A percentile compares a stretch with the other conserved stretches of the same genome.
phyloP scores from a whole-genome alignment of 1,140 invertebrate species.

The Copidosoma floridanum region DNA sequence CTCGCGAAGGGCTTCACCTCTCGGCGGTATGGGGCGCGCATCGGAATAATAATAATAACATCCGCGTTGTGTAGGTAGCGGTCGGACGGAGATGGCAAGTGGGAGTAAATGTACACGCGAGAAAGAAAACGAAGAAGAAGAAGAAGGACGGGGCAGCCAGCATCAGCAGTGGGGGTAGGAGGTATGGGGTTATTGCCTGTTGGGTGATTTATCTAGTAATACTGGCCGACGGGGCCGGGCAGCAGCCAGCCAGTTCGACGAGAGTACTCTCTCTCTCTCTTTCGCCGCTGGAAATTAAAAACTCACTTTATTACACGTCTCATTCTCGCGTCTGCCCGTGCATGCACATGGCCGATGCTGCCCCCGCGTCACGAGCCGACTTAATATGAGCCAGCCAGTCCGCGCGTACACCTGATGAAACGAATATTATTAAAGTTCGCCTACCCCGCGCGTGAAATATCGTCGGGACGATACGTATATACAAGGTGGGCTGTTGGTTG shows the following conservation, averaged over 20 bases:
- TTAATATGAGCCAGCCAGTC: conserved; percentile 51
- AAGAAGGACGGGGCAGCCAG: not conserved
- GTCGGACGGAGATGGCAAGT: too few species aligned
- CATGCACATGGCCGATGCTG: conserved; percentile 18
- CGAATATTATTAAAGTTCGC: conserved; percentile 59
- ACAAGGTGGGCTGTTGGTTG: too few species aligned
- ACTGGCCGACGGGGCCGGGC: conserved; percentile 52
- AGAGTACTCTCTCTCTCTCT: too few species aligned
- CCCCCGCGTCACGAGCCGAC: conserved; percentile 33
- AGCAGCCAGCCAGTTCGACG: too few species aligned
- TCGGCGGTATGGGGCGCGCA: conserved; percentile 21
- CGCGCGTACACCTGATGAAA: conserved; percentile 52
- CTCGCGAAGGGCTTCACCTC: conserved; percentile 16
- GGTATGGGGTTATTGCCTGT: conserved; percentile 53
- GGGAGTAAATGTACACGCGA: not conserved
- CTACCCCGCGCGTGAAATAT: conserved; percentile 51
- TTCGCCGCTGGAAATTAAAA: conserved; percentile 56
- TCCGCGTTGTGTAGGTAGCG: too few species aligned
- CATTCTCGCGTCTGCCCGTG: conserved; percentile 43
- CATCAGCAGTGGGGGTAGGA: too few species aligned
- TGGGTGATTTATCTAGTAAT: conserved; percentile 59
- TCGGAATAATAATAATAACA: not conserved
- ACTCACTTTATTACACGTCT: conserved; percentile 59
- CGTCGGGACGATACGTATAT: too few species aligned
- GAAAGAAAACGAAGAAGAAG: not conserved